Conservation (phyloP, 2,113 vertebrate genomes). For the Aspidoscelis tigris region DNA sequence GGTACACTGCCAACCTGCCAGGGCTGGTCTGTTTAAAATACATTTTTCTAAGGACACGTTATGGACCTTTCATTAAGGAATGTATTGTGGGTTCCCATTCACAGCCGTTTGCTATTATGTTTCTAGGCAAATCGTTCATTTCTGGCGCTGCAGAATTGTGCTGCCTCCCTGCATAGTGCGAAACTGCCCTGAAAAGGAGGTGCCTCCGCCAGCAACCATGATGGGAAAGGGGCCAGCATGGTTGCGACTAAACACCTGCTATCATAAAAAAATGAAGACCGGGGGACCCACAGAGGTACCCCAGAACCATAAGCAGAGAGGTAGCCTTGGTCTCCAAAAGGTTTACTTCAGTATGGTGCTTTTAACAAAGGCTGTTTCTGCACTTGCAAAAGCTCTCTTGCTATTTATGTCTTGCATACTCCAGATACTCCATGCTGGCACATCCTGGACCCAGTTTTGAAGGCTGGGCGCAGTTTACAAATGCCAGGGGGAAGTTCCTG, state of each 20-base stretch:
- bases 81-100: constrained; percentile 19
- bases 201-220: too few species aligned
- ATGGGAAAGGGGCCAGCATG: too few species aligned
- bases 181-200: too few species aligned
- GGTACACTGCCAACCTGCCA: not conserved
- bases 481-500: too few species aligned
- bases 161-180: not conserved
- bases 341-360: not conserved
- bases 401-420: too few species aligned
- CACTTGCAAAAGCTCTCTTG: too few species aligned
- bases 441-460: not conserved
- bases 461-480: not conserved
- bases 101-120: constrained; percentile 23
- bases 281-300: too few species aligned
- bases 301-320: too few species aligned
- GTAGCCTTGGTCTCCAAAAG: too few species aligned
- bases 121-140: not conserved
- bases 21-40: not conserved
- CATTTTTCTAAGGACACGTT: constrained; percentile 17
- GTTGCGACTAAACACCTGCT: too few species aligned
- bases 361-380: not conserved
- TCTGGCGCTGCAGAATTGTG: not conserved
- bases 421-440: too few species aligned
- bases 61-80: constrained; percentile 22
- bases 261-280: too few species aligned